Base-by-base conservation (phyloP, 2,113 vertebrate genomes). In the Hepsetus odoe region DNA sequence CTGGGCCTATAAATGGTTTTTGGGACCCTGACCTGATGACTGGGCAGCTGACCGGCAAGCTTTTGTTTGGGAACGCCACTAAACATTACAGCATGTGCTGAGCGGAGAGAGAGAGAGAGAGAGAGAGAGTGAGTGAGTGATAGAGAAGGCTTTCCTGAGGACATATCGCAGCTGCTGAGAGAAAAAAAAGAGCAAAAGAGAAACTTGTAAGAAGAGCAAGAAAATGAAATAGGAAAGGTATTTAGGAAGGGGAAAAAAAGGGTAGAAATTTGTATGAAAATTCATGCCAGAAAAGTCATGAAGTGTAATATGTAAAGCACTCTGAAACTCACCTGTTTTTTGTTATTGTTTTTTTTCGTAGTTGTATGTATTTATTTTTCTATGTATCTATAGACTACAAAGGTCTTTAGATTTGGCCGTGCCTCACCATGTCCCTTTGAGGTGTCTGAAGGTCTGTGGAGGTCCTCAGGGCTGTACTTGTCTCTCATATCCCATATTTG, bases 81-180 rank as follows among this genome's bases (percentile, higher is more conserved):
- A 85, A 88, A 87, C 82, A 79, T 82, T 87, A 82, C 70, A 83
- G 71, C 82, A 80, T 88, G 85, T 85, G 75, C 71, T 38, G 44
- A 85, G 82, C 76, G 89, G 80, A 66, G 84, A 88, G 83, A 26
- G 66, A n/a, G 80, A 64, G 8, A 1, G 51, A 53, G 76, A 90
- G 80, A 62, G 83, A 88, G 82, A 28, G 65, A n/a, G 80, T 65
- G 8, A 1, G 51, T 22, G 76, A 90, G 80, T 59, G 83, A 88
- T 82, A 28, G 65, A 79, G 68, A 76, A 79, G 76, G 72, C 79
- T 81, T 77, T 74, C 49, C 7, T 55, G 77, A 77, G 74, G 84
- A 86, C 74, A 76, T 66, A 49, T 56, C 71, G 62, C 82, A 88
- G 87, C 83, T 89, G 83, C 59, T 68, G 71, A 74, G 30, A 67